Percentiles rank a stretch among this genome's conserved stretches.
Conservation (phyloP, 2,113 vertebrate species). For the Talpa occidentalis region DNA sequence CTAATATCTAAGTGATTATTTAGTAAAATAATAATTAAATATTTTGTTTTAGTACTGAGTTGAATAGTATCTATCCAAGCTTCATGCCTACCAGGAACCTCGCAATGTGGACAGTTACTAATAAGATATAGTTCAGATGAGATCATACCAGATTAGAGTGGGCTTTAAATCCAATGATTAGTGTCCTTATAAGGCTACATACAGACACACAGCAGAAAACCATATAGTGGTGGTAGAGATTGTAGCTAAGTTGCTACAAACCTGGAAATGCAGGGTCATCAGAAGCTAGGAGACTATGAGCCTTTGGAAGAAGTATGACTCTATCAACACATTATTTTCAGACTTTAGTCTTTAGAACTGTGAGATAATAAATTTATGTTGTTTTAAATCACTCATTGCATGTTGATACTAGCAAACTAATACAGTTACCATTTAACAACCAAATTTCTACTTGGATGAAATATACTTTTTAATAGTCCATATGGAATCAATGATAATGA, state of each 20-base stretch:
- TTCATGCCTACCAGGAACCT: not conserved
- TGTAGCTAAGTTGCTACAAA: not conserved
- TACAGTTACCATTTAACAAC: not conserved
- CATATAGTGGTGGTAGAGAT: not conserved
- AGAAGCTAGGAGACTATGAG: not conserved
- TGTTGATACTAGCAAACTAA: not conserved
- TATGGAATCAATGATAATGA: not conserved
- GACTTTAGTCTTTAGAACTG: not conserved
- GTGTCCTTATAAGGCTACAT: not conserved
- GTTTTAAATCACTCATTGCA: not conserved
- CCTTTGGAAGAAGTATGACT: not conserved
- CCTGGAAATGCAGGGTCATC: not conserved
- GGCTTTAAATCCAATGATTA: not conserved
- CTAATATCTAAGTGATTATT: not conserved
- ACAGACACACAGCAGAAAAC: not conserved
- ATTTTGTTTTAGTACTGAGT: not conserved
- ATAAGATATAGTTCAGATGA: not conserved
- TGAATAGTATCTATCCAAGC: not conserved
- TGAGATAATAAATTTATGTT: not conserved
- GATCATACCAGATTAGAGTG: not conserved
- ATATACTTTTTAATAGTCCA: not conserved
- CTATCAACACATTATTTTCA: not conserved
- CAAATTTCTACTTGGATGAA: not conserved
- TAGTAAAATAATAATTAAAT: not conserved
- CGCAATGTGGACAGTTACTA: not conserved